A percentile compares a stretch with the other conserved stretches of the same genome.
These are phyloP conservation scores for Disparrhopalites patrizii DNA, from an alignment of 2,888 invertebrate genomes.

Conservation along the genomic window DNA sequence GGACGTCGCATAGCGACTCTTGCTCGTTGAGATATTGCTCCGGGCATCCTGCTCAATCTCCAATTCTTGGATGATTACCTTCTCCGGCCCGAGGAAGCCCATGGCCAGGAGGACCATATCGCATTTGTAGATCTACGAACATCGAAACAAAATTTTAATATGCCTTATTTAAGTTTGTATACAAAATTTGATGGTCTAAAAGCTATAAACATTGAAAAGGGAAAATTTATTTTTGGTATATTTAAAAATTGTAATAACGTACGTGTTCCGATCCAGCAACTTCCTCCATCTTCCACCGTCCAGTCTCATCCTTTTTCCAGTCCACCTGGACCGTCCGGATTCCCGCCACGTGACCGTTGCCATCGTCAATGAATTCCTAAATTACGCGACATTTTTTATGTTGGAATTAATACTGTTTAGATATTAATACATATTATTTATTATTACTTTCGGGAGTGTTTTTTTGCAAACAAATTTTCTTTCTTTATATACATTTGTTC, in stretches of 20 bases:
- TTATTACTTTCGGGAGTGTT: too few relatives aligned
- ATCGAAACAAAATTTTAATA: too few relatives aligned
- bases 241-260: neutral
- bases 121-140: slow-evolving; percentile 64
- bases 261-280: slow-evolving; percentile 70
- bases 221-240: too few relatives aligned
- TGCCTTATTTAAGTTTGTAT: too few relatives aligned
- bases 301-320: slow-evolving; percentile 84
- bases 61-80: slow-evolving; percentile 75
- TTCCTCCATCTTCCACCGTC: slow-evolving; percentile 92
- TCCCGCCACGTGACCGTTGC: slow-evolving; percentile 76
- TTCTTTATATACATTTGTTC: neutral
- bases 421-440: neutral
- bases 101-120: slow-evolving; percentile 94
- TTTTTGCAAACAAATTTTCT: too few relatives aligned
- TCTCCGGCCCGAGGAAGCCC: slow-evolving; percentile 97
- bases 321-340: slow-evolving; percentile 85
- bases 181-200: too few relatives aligned
- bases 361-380: slow-evolving; percentile 84
- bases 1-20: slow-evolving; percentile 72
- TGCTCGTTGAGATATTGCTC: slow-evolving; percentile 82
- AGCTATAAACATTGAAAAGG: too few relatives aligned
- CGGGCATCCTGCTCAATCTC: slow-evolving; percentile 79
- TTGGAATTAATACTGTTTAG: neutral
- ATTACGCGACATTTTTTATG: slow-evolving; percentile 11